phyloP scores from a whole-genome alignment of 2,797 vertebrate species.

The Cottoperca gobio region DNA sequence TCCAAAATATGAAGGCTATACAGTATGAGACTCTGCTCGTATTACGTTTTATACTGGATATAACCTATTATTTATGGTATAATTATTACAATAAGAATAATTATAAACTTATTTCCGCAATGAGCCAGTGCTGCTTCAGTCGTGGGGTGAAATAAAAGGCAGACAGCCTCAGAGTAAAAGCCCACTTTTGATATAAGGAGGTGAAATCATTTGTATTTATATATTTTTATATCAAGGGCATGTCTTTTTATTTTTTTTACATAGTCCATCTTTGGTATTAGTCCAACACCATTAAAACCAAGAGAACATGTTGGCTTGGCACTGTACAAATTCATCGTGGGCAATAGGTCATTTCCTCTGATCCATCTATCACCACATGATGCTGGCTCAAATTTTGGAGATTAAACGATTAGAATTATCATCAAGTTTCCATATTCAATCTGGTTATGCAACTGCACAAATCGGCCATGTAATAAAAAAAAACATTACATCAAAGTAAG shows the following conservation, averaged over 20 bases:
- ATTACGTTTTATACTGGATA: background rate
- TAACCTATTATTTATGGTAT: too few relatives aligned
- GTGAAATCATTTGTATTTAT: slow-evolving; percentile 2
- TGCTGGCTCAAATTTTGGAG: slow-evolving; percentile 51
- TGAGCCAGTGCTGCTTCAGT: background rate
- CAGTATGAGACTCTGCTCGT: background rate
- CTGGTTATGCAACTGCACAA: slow-evolving; percentile 59
- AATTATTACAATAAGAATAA: too few relatives aligned
- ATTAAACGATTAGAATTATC: slow-evolving; percentile 62
- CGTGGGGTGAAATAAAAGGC: too few relatives aligned
- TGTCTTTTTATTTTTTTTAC: too few relatives aligned
- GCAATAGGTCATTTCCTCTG: background rate
- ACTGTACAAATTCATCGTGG: background rate
- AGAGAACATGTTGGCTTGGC: slow-evolving; percentile 2
- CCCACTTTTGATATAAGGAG: slow-evolving; percentile 6
- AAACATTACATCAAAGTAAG: slow-evolving; percentile 24
- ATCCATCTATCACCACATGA: slow-evolving; percentile 28
- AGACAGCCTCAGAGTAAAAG: background rate
- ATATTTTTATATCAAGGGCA: background rate
- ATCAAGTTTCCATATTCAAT: slow-evolving; percentile 55
- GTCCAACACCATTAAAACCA: background rate
- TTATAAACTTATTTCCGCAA: background rate
- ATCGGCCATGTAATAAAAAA: slow-evolving; percentile 43
- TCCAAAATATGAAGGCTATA: background rate
- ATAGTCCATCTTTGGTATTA: background rate